Evolutionary conservation across 1,140 invertebrate species (phyloP).

Genomic region (Mamestra configurata): DNA sequence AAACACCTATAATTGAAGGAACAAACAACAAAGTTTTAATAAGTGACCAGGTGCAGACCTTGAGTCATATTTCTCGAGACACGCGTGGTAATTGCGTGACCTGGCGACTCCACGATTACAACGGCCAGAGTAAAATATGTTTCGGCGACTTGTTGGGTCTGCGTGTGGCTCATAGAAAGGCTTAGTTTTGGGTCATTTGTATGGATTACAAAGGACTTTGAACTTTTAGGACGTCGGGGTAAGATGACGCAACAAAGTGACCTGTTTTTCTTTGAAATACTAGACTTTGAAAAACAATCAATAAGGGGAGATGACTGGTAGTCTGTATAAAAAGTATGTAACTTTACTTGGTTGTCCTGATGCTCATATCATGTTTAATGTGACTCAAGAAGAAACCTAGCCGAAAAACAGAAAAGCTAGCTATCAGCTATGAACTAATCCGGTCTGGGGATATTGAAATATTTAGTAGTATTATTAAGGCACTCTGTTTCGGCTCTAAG

Average conservation of each 20-base stretch:
- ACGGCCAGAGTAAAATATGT: conserved; percentile 3
- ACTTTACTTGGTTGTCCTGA: too few relatives aligned
- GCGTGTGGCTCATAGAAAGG: neutral
- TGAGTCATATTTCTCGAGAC: conserved; percentile 30
- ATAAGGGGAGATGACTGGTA: too few relatives aligned
- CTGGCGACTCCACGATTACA: neutral
- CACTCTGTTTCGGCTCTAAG: too few relatives aligned
- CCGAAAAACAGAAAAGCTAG: too few relatives aligned
- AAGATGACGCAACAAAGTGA: neutral
- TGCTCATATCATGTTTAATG: too few relatives aligned
- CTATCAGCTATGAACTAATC: too few relatives aligned
- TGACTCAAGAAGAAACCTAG: too few relatives aligned
- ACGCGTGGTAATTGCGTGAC: conserved; percentile 29
- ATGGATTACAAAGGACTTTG: neutral
- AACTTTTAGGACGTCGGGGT: neutral
- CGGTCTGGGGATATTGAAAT: too few relatives aligned
- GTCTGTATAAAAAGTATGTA: too few relatives aligned
- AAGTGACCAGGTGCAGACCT: neutral
- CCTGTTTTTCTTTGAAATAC: neutral
- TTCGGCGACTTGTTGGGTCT: conserved; percentile 33
- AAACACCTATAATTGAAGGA: conserved; percentile 20
- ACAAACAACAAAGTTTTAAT: conserved; percentile 45
- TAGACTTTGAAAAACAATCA: too few relatives aligned
- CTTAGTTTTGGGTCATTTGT: conserved; percentile 6
- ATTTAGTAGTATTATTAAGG: too few relatives aligned